Percentiles rank a stretch among this genome's conserved stretches.
Conservation (phyloP, 1,140 invertebrate species). For the Nasonia longicornis region DNA sequence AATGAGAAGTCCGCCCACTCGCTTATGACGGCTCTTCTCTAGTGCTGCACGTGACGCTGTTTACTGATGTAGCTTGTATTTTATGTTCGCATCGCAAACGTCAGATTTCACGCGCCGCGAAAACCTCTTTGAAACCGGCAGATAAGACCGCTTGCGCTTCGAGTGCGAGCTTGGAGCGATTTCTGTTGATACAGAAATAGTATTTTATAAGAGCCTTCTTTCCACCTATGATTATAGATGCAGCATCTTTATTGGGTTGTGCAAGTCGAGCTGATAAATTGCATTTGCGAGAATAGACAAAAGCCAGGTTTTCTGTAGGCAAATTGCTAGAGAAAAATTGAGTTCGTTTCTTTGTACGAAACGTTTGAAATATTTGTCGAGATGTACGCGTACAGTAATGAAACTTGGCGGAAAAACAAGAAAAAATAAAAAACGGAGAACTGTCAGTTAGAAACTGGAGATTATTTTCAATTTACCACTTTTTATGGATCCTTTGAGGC, state of each 20-base stretch:
- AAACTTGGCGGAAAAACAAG: neutral
- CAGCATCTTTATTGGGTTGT: too few species aligned
- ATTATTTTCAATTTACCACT: neutral
- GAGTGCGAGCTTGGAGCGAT: neutral
- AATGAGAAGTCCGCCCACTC: neutral
- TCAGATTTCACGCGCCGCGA: constrained; percentile 20
- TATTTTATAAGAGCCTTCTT: neutral
- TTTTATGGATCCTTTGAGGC: neutral
- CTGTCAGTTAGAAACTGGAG: neutral
- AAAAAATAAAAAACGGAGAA: neutral
- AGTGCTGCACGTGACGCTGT: neutral
- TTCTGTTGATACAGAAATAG: neutral
- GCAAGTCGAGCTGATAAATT: neutral
- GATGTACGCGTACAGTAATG: too few species aligned
- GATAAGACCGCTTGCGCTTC: neutral
- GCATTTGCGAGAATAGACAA: neutral
- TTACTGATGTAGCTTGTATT: neutral
- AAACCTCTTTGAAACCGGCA: constrained; percentile 3
- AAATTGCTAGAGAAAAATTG: too few species aligned
- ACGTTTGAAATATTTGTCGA: too few species aligned
- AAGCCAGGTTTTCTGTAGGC: neutral
- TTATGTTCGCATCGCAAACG: neutral
- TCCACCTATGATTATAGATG: neutral
- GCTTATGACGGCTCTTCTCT: constrained; percentile 12
- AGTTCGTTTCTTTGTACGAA: too few species aligned